Percentiles rank a stretch among this genome's conserved stretches.
These are phyloP conservation scores for Typhlichthys subterraneus DNA, from an alignment of 2,797 vertebrate species.

Conservation along the genomic window DNA sequence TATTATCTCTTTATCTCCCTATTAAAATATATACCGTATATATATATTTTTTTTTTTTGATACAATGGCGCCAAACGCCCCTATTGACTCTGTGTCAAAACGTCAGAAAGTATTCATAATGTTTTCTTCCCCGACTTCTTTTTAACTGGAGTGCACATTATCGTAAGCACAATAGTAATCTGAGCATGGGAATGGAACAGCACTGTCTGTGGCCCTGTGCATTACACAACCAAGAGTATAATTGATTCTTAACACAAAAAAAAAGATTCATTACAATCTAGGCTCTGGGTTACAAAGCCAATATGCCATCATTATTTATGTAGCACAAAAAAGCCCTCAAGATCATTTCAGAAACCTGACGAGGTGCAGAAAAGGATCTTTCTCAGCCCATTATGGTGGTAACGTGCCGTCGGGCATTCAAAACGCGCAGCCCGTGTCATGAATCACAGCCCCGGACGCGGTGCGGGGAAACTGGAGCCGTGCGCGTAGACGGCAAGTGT, in stretches of 20 bases:
- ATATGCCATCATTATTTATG: conserved; percentile 45
- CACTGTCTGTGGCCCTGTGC: conserved; percentile 22
- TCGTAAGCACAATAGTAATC: conserved; percentile 30
- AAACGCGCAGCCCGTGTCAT: conserved; percentile 53
- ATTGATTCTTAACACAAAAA: too few relatives aligned
- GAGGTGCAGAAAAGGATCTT: conserved; percentile 55
- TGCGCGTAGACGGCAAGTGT: conserved; percentile 34
- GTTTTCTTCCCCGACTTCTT: too few relatives aligned
- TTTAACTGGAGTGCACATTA: conserved; percentile 2
- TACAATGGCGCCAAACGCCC: not conserved
- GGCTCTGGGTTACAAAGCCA: too few relatives aligned
- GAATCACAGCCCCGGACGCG: conserved; percentile 47
- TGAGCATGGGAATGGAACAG: conserved; percentile 21
- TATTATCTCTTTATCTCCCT: conserved; percentile 29
- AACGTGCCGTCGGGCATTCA: conserved; percentile 54
- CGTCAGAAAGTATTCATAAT: not conserved
- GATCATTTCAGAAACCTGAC: conserved; percentile 61
- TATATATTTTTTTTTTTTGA: too few relatives aligned
- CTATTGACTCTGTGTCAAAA: not conserved
- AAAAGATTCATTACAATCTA: too few relatives aligned
- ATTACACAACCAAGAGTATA: conserved; percentile 2
- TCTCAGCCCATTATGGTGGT: conserved; percentile 51
- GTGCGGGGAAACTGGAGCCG: conserved; percentile 36
- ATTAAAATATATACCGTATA: conserved; percentile 8
- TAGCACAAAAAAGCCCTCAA: conserved; percentile 46